Percentiles rank a stretch among this genome's conserved stretches.
phyloP scores from a whole-genome alignment of 2,888 invertebrate species.

The Gandaritis pyraliata region DNA sequence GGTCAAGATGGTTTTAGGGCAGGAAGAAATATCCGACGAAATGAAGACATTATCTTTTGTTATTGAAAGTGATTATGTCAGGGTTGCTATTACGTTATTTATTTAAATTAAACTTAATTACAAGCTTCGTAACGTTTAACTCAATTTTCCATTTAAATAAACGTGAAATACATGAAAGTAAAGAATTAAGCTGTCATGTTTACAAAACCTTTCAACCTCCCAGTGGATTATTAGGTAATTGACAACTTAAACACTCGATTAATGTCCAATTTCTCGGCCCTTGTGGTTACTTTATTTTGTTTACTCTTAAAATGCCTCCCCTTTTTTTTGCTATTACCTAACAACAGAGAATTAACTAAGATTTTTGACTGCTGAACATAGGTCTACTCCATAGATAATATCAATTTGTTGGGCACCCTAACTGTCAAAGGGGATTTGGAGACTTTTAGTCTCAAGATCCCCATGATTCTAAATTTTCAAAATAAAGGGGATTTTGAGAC shows the following conservation, averaged over 20 bases:
- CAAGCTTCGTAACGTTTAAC: constrained; percentile 21
- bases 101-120: constrained; percentile 31
- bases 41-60: neutral
- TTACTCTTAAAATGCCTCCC: neutral
- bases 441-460: too few species aligned
- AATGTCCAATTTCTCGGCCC: constrained; percentile 1
- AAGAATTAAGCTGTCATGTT: constrained; percentile 39
- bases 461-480: too few species aligned
- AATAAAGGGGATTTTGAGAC: too few species aligned
- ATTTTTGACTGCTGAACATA: too few species aligned
- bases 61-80: constrained; percentile 1
- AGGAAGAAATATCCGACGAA: too few species aligned
- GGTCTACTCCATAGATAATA: too few species aligned
- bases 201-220: constrained; percentile 30
- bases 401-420: too few species aligned
- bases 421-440: too few species aligned
- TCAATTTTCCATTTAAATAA: constrained; percentile 34
- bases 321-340: too few species aligned
- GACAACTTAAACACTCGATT: constrained; percentile 21
- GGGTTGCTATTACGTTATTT: constrained; percentile 21
- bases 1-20: too few species aligned
- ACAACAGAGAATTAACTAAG: too few species aligned
- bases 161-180: constrained; percentile 36
- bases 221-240: constrained; percentile 25
- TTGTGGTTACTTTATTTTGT: constrained; percentile 1